Base-by-base conservation (phyloP, 2,888 invertebrate genomes). In the Zygogramma bicolorata region DNA sequence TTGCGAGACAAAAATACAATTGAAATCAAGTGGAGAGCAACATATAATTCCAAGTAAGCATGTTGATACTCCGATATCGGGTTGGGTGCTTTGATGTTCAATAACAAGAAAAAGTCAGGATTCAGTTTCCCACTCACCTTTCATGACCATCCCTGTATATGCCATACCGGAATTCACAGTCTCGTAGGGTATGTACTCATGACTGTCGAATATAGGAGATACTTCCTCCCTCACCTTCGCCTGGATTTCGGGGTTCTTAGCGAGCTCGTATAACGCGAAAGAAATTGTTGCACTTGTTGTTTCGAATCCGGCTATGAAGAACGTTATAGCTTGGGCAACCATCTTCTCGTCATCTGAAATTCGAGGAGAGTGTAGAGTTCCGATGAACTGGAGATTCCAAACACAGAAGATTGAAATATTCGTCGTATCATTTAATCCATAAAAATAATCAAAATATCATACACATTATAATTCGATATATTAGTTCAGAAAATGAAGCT, bases 221-320 rank as follows among this genome's bases (percentile, higher is more conserved):
- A 49, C 63, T 38, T 90, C 89, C 4, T 82, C 57, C 5, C 88
- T 83, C 7, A 89, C 71, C 72, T 82, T 87, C 1, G 85, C 78
- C 74, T 90, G 90, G 1, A 89, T 75, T 1, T 86, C 82, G 0
- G 80, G 83, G 75, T 89, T 79, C 2, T 76, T 58, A 0, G 89
- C 88, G 13, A 90, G 75, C 63, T 87, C 85, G 74, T 87, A 88
- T 0, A 86, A 77, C 0, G 86, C 75, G 59, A 86, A 88, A 4
- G 84, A 81, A 29, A 89, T 81, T 0, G 87, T 85, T 0, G 86
- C 83, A 10, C 88, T 87, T 0, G 88, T 88, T 0, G 89, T 89
- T 75, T 89, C 89, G 74, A 86, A 88, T 1, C 89, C 89, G 20
- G 89, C 89, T 0, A 87, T 68, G 75, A 88, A 89, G 77, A 90